Percentiles rank a stretch among this genome's conserved stretches.
These are phyloP conservation scores for Malurus alboscapulatus DNA, from an alignment of 2,113 vertebrate species.

Conservation along the genomic window DNA sequence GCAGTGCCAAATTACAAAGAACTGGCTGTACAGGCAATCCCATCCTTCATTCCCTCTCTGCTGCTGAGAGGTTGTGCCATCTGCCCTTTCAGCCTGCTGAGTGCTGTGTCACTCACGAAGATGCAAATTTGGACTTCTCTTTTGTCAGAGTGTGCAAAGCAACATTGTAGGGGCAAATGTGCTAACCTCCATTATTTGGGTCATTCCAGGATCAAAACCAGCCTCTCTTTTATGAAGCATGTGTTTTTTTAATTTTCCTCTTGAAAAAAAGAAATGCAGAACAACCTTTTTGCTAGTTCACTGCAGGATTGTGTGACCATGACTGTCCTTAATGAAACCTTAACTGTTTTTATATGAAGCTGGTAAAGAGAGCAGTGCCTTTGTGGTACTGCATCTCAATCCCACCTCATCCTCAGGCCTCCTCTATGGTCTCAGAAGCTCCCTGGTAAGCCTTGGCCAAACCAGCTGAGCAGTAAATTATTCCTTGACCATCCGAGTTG, in stretches of 20 bases:
- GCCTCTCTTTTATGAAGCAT: not conserved
- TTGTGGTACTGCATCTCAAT: not conserved
- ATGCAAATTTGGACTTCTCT: not conserved
- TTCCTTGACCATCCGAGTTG: not conserved
- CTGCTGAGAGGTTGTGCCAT: slow-evolving; percentile 22
- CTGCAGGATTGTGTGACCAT: not conserved
- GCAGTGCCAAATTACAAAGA: slow-evolving; percentile 40
- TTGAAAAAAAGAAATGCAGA: not conserved
- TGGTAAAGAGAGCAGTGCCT: not conserved
- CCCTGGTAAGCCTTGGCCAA: not conserved
- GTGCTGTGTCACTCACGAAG: not conserved
- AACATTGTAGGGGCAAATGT: not conserved
- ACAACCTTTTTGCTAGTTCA: not conserved
- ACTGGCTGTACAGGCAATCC: slow-evolving; percentile 24
- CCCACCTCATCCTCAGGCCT: not conserved
- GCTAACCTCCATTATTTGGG: not conserved
- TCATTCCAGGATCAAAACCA: not conserved
- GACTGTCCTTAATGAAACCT: not conserved
- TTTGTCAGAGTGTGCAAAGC: not conserved
- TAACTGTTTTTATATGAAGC: not conserved
- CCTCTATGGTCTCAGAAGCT: not conserved
- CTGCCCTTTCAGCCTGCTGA: slow-evolving; percentile 21
- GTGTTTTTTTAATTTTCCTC: not conserved
- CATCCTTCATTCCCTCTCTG: not conserved
- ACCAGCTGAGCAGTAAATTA: not conserved